Percentiles rank a stretch among this genome's conserved stretches.
These are phyloP conservation scores for Ooceraea biroi DNA, from an alignment of 1,140 invertebrate species.

Conservation along the genomic window DNA sequence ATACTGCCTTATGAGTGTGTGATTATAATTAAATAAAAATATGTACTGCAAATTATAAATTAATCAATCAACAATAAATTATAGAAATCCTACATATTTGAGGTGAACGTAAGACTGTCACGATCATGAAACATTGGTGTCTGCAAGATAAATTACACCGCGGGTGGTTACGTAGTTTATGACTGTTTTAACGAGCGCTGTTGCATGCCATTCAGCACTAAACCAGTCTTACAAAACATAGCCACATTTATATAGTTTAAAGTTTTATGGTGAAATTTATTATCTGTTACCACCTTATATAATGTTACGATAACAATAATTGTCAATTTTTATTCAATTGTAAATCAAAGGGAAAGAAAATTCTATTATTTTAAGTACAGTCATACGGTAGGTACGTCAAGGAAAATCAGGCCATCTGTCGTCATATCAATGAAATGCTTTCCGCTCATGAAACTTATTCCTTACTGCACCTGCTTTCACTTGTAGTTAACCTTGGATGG, in stretches of 20 bases:
- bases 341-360: constrained; percentile 83
- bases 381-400: neutral
- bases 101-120: constrained; percentile 25
- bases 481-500: constrained; percentile 57
- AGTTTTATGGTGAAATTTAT: constrained; percentile 86
- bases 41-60: neutral
- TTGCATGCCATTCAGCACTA: constrained; percentile 86
- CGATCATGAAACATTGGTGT: constrained; percentile 70
- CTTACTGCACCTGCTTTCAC: constrained; percentile 69
- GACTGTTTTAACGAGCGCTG: constrained; percentile 85
- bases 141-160: constrained; percentile 72
- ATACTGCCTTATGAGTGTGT: neutral
- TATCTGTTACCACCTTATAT: constrained; percentile 86
- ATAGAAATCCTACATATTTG: constrained; percentile 33
- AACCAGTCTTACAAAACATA: constrained; percentile 85
- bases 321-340: constrained; percentile 86
- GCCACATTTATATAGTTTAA: constrained; percentile 84
- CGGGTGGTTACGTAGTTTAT: constrained; percentile 85
- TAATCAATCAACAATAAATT: neutral
- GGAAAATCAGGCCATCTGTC: constrained; percentile 79
- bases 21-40: constrained; percentile 5
- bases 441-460: constrained; percentile 52
- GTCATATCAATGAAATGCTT: constrained; percentile 75
- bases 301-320: constrained; percentile 86
- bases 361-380: constrained; percentile 73